Evolutionary conservation across 1,140 invertebrate genomes (phyloP).

Genomic region (Pseudobourletiella spinata): DNA sequence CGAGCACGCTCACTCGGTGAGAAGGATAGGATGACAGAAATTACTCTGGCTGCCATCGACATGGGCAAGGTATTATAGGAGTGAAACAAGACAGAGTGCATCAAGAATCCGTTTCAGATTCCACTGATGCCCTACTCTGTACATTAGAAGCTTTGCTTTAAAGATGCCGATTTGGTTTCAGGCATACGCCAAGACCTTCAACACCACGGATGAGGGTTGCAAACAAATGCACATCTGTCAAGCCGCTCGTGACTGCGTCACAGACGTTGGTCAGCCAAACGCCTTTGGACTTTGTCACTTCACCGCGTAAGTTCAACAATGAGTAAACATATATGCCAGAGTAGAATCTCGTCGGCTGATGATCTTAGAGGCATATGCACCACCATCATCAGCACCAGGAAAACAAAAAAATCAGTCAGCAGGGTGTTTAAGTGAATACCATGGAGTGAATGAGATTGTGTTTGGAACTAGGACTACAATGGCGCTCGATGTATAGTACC

Average conservation of each 20-base stretch:
- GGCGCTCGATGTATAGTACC: too few relatives aligned
- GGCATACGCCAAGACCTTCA: constrained; percentile 74
- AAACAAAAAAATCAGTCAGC: too few relatives aligned
- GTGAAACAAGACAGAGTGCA: neutral
- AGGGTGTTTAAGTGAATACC: too few relatives aligned
- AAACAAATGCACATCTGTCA: constrained; percentile 75
- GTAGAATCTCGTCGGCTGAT: too few relatives aligned
- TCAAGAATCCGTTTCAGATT: too few relatives aligned
- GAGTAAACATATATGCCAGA: too few relatives aligned
- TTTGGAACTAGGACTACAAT: too few relatives aligned
- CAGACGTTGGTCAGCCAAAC: constrained; percentile 50
- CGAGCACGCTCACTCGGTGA: constrained; percentile 67
- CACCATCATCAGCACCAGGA: too few relatives aligned
- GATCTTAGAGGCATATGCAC: too few relatives aligned
- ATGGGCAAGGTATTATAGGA: constrained; percentile 62
- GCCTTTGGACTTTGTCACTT: constrained; percentile 79
- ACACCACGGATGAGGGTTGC: constrained; percentile 67
- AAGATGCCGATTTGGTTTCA: constrained; percentile 35
- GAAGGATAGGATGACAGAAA: constrained; percentile 75
- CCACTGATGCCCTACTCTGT: too few relatives aligned
- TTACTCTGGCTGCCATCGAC: constrained; percentile 69
- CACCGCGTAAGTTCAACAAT: constrained; percentile 82
- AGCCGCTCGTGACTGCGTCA: constrained; percentile 75
- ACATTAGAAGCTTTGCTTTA: too few relatives aligned
- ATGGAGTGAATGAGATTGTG: too few relatives aligned